Evolutionary conservation across 2,113 vertebrate genomes (phyloP).

Genomic region (Centropus bengalensis): DNA sequence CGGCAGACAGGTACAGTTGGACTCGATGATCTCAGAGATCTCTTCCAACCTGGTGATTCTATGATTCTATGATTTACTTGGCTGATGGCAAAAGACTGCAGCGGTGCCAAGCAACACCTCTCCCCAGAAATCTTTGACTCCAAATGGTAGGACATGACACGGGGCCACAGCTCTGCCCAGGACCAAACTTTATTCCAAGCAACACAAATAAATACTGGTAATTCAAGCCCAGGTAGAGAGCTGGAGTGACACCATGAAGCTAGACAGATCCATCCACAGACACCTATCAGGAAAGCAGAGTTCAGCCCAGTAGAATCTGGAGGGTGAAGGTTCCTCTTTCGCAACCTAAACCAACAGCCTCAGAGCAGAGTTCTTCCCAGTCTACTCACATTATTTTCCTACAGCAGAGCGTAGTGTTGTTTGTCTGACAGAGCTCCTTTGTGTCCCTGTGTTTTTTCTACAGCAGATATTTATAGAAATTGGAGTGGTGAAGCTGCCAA

Average conservation of each 20-base stretch:
- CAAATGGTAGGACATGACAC: background rate
- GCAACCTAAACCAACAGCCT: background rate
- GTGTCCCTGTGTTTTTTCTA: background rate
- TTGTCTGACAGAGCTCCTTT: constrained; percentile 24
- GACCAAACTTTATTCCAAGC: background rate
- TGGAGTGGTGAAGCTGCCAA: background rate
- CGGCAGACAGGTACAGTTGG: no score
- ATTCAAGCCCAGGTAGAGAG: background rate
- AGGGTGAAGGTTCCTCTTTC: background rate
- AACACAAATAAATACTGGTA: background rate
- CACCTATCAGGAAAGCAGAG: background rate
- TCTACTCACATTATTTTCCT: background rate
- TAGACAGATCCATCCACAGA: background rate
- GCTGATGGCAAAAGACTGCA: background rate
- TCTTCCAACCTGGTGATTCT: no score
- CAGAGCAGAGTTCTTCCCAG: background rate
- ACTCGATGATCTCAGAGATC: no score
- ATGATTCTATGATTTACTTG: background rate
- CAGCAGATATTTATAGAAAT: constrained; percentile 21
- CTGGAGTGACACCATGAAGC: background rate
- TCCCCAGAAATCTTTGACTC: background rate
- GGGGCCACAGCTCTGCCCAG: background rate
- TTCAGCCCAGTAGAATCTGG: background rate
- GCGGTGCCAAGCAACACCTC: background rate
- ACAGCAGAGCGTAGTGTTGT: background rate